These are phyloP conservation scores for Anticlea derivata DNA, from an alignment of 2,888 invertebrate species.

Conservation along the genomic window DNA sequence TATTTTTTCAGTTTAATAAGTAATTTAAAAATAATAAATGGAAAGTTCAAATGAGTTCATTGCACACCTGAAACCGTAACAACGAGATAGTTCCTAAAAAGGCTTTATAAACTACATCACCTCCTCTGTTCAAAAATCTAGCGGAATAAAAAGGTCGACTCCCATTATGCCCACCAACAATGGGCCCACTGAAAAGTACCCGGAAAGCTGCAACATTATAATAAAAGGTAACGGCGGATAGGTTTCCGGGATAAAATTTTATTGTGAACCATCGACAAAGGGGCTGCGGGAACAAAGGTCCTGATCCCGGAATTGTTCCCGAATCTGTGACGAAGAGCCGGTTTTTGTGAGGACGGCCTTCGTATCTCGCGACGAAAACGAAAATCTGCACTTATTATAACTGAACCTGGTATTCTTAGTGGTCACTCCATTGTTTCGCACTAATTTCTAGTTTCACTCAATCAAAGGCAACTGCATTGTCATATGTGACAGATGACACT, in stretches of 20 bases:
- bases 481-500: too few relatives aligned
- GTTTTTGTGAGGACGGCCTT: slow-evolving; percentile 32
- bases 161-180: slow-evolving; percentile 73
- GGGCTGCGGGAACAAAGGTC: slow-evolving; percentile 49
- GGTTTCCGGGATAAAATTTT: slow-evolving; percentile 80
- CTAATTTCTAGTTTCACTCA: too few relatives aligned
- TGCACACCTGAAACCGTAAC: not conserved
- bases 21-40: too few relatives aligned
- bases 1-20: too few relatives aligned
- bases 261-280: slow-evolving; percentile 77
- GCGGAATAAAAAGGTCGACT: slow-evolving; percentile 75
- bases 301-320: slow-evolving; percentile 43
- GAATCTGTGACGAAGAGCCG: slow-evolving; percentile 47
- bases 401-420: too few relatives aligned
- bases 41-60: not conserved
- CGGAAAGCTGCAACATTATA: slow-evolving; percentile 79
- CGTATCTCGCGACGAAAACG: slow-evolving; percentile 15
- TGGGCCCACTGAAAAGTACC: slow-evolving; percentile 68
- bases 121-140: slow-evolving; percentile 63
- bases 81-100: slow-evolving; percentile 24
- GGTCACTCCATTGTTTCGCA: too few relatives aligned
- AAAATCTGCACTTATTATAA: slow-evolving; percentile 14
- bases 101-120: slow-evolving; percentile 22
- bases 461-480: too few relatives aligned
- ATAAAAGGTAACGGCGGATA: slow-evolving; percentile 81